phyloP scores from a whole-genome alignment of 1,140 invertebrate species.

The Drosophila ambigua region DNA sequence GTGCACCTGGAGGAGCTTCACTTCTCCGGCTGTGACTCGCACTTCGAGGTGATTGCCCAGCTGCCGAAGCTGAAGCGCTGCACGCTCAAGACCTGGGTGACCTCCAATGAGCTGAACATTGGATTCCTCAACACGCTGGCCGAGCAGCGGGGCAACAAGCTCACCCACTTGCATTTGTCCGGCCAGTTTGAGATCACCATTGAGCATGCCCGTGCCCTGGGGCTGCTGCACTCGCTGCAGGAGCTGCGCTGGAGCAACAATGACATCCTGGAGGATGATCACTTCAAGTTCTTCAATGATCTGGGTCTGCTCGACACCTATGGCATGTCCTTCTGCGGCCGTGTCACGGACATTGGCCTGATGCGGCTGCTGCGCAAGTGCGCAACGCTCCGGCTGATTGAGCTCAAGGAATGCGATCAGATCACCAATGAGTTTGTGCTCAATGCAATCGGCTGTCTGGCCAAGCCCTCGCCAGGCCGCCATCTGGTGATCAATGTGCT shows the following conservation, averaged over 20 bases:
- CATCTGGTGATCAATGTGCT: conserved; percentile 45
- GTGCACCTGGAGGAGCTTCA: conserved; percentile 51
- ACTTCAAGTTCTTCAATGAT: conserved; percentile 65
- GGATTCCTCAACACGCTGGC: conserved; percentile 50
- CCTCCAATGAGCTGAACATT: conserved; percentile 64
- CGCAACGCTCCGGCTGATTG: conserved; percentile 28
- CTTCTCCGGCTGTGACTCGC: conserved; percentile 64
- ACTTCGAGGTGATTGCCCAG: conserved; percentile 64
- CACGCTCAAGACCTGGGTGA: conserved; percentile 64
- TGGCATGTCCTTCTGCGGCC: conserved; percentile 40
- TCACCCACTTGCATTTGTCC: conserved; percentile 47
- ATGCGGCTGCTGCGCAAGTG: conserved; percentile 55
- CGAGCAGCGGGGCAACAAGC: conserved; percentile 44
- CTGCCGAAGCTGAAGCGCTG: conserved; percentile 62
- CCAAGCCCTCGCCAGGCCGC: conserved; percentile 27
- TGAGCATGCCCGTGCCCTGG: conserved; percentile 59
- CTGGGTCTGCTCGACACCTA: conserved; percentile 31
- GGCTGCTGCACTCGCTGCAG: conserved; percentile 44
- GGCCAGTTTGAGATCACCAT: conserved; percentile 61
- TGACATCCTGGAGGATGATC: conserved; percentile 63
- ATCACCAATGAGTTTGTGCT: conserved; percentile 63
- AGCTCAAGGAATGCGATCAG: conserved; percentile 48
- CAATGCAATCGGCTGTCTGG: conserved; percentile 51
- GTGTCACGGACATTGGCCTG: conserved; percentile 50
- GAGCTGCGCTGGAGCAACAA: conserved; percentile 58